Conservation (phyloP, 1,140 invertebrate species). For the Leptinotarsa defecta region DNA sequence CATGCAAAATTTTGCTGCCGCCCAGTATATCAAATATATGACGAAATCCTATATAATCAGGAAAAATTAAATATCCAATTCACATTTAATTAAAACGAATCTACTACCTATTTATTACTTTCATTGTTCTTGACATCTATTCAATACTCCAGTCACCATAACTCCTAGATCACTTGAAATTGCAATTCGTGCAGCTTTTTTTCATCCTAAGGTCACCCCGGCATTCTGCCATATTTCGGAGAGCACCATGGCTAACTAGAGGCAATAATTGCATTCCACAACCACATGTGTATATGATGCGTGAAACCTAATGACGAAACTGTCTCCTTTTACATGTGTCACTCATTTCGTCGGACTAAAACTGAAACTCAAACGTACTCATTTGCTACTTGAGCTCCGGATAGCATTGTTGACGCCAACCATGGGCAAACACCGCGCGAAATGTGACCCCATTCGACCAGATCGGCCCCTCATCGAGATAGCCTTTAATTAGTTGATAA, state of each 20-base stretch:
- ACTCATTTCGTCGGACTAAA: constrained; percentile 48
- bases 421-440: constrained; percentile 8
- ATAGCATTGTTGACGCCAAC: constrained; percentile 24
- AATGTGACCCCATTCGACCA: constrained; percentile 6
- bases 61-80: no score
- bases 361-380: constrained; percentile 35
- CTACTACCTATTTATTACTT: no score
- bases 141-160: no score
- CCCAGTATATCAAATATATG: no score
- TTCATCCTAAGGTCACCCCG: not conserved
- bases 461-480: not conserved
- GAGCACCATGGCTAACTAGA: constrained; percentile 50
- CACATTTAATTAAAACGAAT: no score
- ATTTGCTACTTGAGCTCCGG: constrained; percentile 41
- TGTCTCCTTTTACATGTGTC: constrained; percentile 53
- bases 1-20: no score
- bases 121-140: no score
- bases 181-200: not conserved
- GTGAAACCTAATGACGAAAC: constrained; percentile 51
- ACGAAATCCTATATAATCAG: no score
- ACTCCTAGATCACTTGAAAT: no score
- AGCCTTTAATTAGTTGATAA: not conserved
- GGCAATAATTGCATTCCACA: constrained; percentile 51
- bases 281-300: constrained; percentile 54
- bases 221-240: constrained; percentile 35